Base-by-base conservation (phyloP, 2,797 vertebrate species). In the Florisuga fusca region DNA sequence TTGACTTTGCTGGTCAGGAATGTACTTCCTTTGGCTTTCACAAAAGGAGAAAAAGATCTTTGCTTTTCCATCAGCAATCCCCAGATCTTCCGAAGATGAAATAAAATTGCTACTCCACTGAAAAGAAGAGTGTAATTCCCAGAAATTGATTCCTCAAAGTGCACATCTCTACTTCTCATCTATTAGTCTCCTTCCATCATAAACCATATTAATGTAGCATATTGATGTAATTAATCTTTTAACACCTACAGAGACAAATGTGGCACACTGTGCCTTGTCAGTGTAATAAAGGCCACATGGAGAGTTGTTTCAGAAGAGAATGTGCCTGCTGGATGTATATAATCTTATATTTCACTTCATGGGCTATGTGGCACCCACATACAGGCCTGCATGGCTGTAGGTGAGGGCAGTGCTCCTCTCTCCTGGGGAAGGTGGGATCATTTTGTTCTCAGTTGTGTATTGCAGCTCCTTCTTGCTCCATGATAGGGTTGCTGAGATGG, bases 201-300 rank as follows among this genome's bases (percentile, higher is more conserved):
- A 79, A 94, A 57, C 59, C 41, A 8, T 61, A 63, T 55, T 73
- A 92, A 71, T 7, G 29, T 55, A 79, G 74, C 50, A 74, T 50
- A 76, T 61, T 89, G 92, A 79, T 83, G 61, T 63, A 87, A 92
- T 94, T 77, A 89, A 20, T 80, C 41, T 69, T 77, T 79, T 77
- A 54, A 46, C 81, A 75, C 53, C 75, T 79, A 45, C 57, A 31
- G 86, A 82, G 84, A 51, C 11, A 1, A 34, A 27, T 7, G 4
- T 10, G 76, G 22, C 80, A 69, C 0, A 0, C 75, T 72, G 87
- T 82, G 78, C 55, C 85, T 93, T 63, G 57, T 63, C 75, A 75
- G 48, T 7, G 46, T 16, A 48, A 31, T 20, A 74, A 63, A 38
- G 38, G 31, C 76, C 71, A 38, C 13, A 4, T 11, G 43, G 19